Evolutionary conservation across 2,797 vertebrate genomes (phyloP).

Genomic region (Falco peregrinus): DNA sequence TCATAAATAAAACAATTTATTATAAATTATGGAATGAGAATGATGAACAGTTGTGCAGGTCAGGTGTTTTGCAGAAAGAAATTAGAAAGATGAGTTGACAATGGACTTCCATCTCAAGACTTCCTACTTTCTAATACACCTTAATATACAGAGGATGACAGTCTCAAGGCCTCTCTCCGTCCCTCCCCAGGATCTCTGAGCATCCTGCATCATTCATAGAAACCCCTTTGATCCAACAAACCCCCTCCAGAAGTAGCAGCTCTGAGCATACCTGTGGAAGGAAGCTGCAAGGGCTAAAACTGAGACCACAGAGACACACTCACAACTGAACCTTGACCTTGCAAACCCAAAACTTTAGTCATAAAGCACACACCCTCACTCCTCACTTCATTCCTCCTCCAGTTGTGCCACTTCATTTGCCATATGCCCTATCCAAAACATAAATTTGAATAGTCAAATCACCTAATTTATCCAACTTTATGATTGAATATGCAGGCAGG

Average conservation of each 20-base stretch:
- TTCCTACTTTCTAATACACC: background rate
- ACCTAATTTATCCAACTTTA: background rate
- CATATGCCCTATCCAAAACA: background rate
- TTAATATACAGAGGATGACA: background rate
- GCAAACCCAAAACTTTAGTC: background rate
- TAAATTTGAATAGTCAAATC: background rate
- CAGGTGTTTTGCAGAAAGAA: background rate
- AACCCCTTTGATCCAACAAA: background rate
- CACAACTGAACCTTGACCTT: rapidly evolving
- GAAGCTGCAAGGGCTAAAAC: background rate
- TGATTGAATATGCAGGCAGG: background rate
- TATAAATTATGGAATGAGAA: background rate
- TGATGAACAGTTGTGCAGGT: background rate
- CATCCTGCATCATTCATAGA: background rate
- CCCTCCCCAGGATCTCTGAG: background rate
- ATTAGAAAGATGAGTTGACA: background rate
- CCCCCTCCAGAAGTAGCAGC: background rate
- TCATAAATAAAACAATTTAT: background rate
- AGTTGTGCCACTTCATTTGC: background rate
- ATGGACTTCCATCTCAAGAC: background rate
- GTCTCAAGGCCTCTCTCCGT: background rate
- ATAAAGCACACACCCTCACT: background rate
- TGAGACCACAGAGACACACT: background rate
- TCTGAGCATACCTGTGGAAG: background rate
- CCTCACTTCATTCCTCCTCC: background rate